Base-by-base conservation (phyloP, 2,113 vertebrate species). In the Dasyurus viverrinus region DNA sequence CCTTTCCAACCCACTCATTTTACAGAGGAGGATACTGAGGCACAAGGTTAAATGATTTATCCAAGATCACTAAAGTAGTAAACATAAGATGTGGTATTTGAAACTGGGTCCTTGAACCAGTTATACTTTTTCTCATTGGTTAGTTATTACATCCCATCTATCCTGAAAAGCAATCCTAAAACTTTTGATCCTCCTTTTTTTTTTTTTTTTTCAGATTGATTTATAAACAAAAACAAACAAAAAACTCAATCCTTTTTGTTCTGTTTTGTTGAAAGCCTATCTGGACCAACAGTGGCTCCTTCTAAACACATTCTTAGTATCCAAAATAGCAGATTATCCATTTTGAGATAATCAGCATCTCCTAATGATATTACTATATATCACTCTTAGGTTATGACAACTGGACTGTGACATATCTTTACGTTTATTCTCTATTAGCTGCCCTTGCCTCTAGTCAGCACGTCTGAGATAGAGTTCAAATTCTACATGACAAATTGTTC, bases 11-110 rank as follows among this genome's bases (percentile, higher is more conserved):
- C 42, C 27, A 19, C 26, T 84, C 68, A 1, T 52, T 3, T 53
- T 55, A 95, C 7, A 92, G 47, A 0, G 84, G 91, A 25, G 91
- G 89, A 95, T 93, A 92, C 53, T 50, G 36, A 54, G n/a, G 53
- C 22, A 14, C 55, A 68, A 23, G 46, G 2, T 2, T 47, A 54
- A 94, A 92, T 47, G 54, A 91, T 54, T 26, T 23, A 90, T 27
- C 57, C 57, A 19, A 47, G 54, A 36, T 55, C 54, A 89, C 46
- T 53, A 7, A 94, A 46, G 91, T 42, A 92, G 53, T 42, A 54
- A 90, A 42, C 0, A 27, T 24, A 26, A 91, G 60, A 76, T 53
- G 55, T 24, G 14, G 46, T 36, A 84, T 54, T 24, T 94, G 52
- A 95, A 93, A 57, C 0, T 4, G 84, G n/a, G 25, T 47, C 14